Conservation (phyloP, 2,797 vertebrate species). For the Sus cebifrons region DNA sequence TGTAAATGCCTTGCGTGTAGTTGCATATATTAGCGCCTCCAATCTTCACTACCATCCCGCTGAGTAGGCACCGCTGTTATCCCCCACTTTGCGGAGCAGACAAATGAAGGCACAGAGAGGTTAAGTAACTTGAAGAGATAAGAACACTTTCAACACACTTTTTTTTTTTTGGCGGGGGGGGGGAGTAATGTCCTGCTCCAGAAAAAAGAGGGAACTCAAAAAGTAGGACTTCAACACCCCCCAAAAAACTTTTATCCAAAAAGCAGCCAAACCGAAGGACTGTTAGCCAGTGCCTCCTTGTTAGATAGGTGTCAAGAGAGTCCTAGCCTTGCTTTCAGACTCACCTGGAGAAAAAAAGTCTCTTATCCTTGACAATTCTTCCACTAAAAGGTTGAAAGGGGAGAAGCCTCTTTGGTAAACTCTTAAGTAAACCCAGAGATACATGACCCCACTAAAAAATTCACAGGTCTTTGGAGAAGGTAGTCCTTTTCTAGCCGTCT, state of each 20-base stretch:
- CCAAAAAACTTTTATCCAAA: background rate
- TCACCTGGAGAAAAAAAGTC: background rate
- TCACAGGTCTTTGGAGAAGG: background rate
- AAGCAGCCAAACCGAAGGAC: background rate
- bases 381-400: background rate
- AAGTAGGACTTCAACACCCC: background rate
- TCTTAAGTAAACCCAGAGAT: background rate
- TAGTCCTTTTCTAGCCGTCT: background rate
- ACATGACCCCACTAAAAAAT: background rate
- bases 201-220: background rate
- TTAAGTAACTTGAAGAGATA: background rate
- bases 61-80: background rate
- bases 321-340: background rate
- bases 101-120: background rate
- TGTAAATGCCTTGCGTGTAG: too few relatives aligned
- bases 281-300: background rate
- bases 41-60: background rate
- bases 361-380: background rate
- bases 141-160: background rate
- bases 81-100: background rate
- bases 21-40: background rate
- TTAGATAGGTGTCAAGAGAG: background rate
- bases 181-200: background rate
- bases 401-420: background rate
- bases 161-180: too few relatives aligned